Conservation (phyloP, 2,797 vertebrate genomes). For the Florisuga fusca region DNA sequence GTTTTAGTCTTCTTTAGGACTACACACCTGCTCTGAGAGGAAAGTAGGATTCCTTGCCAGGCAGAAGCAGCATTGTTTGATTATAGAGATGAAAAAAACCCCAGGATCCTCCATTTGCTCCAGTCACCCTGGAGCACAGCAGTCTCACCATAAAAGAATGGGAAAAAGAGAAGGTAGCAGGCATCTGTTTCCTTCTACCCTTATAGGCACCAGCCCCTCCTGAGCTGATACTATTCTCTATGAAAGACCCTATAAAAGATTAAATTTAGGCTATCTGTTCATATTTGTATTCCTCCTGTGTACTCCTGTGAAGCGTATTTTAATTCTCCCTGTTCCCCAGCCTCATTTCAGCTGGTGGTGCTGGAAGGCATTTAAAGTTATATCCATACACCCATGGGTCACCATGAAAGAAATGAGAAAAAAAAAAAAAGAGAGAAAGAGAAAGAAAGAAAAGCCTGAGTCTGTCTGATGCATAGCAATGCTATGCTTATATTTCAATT, state of each 20-base stretch:
- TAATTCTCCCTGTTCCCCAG: conserved; percentile 47
- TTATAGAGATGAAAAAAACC: background rate
- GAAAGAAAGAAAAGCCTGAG: background rate
- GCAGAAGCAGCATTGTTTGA: background rate
- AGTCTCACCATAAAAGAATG: background rate
- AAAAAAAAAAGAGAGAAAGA: background rate
- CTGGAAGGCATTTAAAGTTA: conserved; percentile 59
- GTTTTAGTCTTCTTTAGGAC: background rate
- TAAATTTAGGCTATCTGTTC: conserved; percentile 26
- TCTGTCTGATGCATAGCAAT: conserved; percentile 4
- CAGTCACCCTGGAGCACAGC: background rate
- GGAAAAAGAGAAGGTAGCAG: background rate
- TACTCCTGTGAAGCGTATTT: conserved; percentile 15
- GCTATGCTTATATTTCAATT: conserved; percentile 33
- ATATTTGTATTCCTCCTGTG: conserved; percentile 32
- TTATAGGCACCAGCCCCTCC: background rate
- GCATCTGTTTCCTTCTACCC: background rate
- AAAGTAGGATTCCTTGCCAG: background rate
- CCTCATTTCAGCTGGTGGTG: conserved; percentile 32
- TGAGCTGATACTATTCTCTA: background rate
- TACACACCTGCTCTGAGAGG: background rate
- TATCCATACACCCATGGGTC: background rate
- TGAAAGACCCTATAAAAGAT: background rate
- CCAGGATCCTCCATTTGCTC: background rate
- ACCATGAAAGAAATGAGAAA: conserved; percentile 11